Conservation (phyloP, 2,797 vertebrate species). For the Anomalospiza imberbis region DNA sequence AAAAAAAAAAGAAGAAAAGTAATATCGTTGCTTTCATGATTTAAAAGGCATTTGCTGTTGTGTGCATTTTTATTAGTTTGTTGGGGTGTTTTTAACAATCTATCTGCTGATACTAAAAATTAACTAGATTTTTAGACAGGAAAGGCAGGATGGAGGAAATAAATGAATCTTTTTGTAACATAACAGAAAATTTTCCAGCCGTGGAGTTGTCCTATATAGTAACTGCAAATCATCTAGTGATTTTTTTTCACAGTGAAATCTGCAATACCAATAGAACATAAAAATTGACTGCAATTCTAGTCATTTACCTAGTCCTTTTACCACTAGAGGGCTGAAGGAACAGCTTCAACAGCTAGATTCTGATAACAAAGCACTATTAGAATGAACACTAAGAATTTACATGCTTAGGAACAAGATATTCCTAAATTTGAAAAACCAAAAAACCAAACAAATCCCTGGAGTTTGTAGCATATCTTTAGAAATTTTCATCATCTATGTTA, state of each 20-base stretch:
- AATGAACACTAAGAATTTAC: background rate
- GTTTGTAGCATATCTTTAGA: background rate
- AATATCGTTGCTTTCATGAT: rapidly evolving
- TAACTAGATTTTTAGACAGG: background rate
- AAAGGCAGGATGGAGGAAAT: background rate
- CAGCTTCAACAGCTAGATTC: background rate
- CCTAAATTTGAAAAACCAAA: background rate
- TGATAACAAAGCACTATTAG: background rate
- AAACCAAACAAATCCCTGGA: background rate
- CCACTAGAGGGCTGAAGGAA: slow-evolving; percentile 1
- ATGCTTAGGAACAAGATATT: background rate
- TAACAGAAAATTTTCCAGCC: background rate
- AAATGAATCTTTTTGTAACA: background rate
- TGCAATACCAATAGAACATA: rapidly evolving
- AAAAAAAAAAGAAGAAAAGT: rapidly evolving
- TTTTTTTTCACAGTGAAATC: background rate
- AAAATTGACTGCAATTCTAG: background rate
- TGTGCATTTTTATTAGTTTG: background rate
- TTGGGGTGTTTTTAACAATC: background rate
- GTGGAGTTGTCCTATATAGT: background rate
- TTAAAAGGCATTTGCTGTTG: background rate
- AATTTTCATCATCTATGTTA: background rate
- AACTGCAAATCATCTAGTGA: background rate
- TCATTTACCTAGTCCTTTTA: background rate
- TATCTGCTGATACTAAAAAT: background rate